These are phyloP conservation scores for Eucera pruinosa DNA, from an alignment of 2,888 invertebrate species.

Conservation along the genomic window DNA sequence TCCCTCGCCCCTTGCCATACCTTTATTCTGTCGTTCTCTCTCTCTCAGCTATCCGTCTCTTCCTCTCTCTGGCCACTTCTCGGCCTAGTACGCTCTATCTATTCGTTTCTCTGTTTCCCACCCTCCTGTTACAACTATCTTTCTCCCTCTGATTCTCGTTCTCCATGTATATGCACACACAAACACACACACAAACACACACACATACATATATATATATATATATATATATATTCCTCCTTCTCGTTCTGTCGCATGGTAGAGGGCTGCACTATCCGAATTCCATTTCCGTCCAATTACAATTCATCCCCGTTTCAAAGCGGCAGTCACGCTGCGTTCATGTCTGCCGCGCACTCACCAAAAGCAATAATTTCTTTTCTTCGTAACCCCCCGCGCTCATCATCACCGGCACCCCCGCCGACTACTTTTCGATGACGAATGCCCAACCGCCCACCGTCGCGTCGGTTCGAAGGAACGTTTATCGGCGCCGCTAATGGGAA, in stretches of 20 bases:
- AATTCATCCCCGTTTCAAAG: constrained; percentile 79
- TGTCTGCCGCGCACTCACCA: constrained; percentile 58
- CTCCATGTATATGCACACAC: no score
- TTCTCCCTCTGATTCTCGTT: constrained; percentile 26
- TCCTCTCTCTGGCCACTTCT: constrained; percentile 62
- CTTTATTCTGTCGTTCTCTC: constrained; percentile 21
- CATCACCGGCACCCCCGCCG: constrained; percentile 4
- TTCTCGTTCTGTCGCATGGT: constrained; percentile 13
- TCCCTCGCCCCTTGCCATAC: constrained; percentile 41
- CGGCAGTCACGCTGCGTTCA: constrained; percentile 75
- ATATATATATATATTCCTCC: no score
- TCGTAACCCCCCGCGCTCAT: constrained; percentile 24
- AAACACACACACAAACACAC: no score
- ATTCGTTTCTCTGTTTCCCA: constrained; percentile 32
- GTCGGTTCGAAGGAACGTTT: constrained; percentile 25
- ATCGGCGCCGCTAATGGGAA: constrained; percentile 42
- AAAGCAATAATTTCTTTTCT: constrained; percentile 72
- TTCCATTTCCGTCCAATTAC: constrained; percentile 81
- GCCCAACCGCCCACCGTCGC: not conserved
- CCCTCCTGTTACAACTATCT: not conserved
- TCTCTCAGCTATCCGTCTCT: not conserved
- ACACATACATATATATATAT: no score
- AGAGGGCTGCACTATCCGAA: constrained; percentile 74
- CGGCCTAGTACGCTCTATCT: constrained; percentile 55
- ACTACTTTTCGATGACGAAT: constrained; percentile 50